phyloP scores from a whole-genome alignment of 1,140 invertebrate species.

The Galleria mellonella region DNA sequence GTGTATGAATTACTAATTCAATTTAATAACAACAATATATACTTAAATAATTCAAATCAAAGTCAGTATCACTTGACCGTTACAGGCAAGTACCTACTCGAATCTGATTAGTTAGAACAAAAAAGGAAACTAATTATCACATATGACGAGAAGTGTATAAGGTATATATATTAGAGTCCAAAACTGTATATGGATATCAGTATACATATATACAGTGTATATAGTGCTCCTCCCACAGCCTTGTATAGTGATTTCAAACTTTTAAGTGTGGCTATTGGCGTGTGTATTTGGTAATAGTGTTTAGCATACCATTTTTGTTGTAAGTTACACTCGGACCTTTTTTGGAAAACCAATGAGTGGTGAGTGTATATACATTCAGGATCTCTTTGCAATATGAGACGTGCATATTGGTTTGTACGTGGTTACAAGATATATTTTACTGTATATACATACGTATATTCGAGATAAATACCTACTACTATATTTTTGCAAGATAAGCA shows the following conservation, averaged over 20 bases:
- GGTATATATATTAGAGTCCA: constrained; percentile 3
- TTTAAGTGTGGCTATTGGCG: constrained; percentile 28
- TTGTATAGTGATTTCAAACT: constrained; percentile 20
- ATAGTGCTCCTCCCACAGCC: constrained; percentile 30
- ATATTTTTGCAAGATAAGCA: too few relatives aligned
- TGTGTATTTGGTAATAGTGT: constrained; percentile 29
- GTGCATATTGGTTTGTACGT: too few relatives aligned
- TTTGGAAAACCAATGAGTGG: too few relatives aligned
- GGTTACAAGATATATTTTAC: too few relatives aligned
- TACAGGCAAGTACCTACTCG: not conserved
- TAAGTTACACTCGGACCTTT: too few relatives aligned
- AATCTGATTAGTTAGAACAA: constrained; percentile 25
- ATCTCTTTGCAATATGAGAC: not conserved
- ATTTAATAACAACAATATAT: too few relatives aligned
- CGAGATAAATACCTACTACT: too few relatives aligned
- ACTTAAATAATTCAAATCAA: not conserved
- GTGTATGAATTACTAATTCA: too few relatives aligned
- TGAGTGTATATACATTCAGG: too few relatives aligned
- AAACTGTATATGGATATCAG: constrained; percentile 8
- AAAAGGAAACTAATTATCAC: constrained; percentile 30
- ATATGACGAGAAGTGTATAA: constrained; percentile 14
- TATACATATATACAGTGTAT: constrained; percentile 2
- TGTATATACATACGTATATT: too few relatives aligned
- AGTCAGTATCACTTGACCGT: not conserved
- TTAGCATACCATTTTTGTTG: constrained; percentile 34